A percentile compares a stretch with the other conserved stretches of the same genome.
Conservation (phyloP, 2,888 invertebrate genomes). For the Cyclophora albipunctata region DNA sequence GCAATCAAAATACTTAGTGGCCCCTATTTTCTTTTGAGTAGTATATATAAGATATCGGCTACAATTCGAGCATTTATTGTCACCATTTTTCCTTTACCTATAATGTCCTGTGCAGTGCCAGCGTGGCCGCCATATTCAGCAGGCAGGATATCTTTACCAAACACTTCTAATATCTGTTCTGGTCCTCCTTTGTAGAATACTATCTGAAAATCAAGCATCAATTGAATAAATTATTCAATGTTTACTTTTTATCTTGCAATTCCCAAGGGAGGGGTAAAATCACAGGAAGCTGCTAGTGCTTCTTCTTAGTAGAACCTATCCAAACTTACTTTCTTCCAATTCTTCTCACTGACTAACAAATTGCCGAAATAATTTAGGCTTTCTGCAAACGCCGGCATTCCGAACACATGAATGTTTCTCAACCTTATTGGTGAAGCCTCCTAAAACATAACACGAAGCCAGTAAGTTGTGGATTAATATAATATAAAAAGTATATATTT, state of each 20-base stretch:
- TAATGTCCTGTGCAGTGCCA: conserved; percentile 60
- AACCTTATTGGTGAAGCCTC: conserved; percentile 72
- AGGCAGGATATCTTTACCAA: conserved; percentile 76
- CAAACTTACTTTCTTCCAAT: conserved; percentile 51
- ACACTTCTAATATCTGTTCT: conserved; percentile 65
- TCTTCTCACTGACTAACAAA: conserved; percentile 68
- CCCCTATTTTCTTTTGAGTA: too few relatives aligned
- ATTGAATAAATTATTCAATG: too few relatives aligned
- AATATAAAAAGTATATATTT: not conserved
- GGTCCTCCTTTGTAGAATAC: conserved; percentile 30
- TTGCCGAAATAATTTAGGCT: conserved; percentile 60
- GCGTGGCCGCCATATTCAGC: conserved; percentile 78
- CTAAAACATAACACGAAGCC: conserved; percentile 36
- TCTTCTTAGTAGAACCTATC: too few relatives aligned
- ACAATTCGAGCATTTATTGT: too few relatives aligned
- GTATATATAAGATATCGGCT: too few relatives aligned
- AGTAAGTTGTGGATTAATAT: not conserved
- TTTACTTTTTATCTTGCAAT: too few relatives aligned
- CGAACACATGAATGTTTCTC: conserved; percentile 68
- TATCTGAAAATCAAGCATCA: conserved; percentile 3
- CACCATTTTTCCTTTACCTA: conserved; percentile 37
- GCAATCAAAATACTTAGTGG: too few relatives aligned
- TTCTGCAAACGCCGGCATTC: conserved; percentile 65
- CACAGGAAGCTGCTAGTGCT: too few relatives aligned
- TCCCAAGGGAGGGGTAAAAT: too few relatives aligned